A percentile compares a stretch with the other conserved stretches of the same genome.
Conservation (phyloP, 2,888 invertebrate genomes). For the Patella depressa region DNA sequence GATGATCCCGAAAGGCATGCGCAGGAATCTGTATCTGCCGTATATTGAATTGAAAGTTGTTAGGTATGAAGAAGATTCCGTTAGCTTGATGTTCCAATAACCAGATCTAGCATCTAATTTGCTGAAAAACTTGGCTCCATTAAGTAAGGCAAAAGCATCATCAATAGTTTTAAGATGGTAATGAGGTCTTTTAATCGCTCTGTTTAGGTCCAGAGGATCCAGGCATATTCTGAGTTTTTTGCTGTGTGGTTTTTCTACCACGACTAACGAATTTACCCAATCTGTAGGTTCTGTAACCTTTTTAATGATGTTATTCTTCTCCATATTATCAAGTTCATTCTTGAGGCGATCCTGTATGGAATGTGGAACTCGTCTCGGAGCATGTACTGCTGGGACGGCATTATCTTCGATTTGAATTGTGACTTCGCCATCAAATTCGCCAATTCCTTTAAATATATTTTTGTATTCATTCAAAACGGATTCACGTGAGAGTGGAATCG, state of each 20-base stretch:
- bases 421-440: background rate
- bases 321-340: background rate
- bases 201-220: conserved; percentile 38
- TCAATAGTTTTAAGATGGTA: conserved; percentile 28
- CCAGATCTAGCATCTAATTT: conserved; percentile 26
- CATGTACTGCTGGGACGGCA: conserved; percentile 4
- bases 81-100: conserved; percentile 24
- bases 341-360: background rate
- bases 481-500: background rate
- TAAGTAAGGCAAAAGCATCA: conserved; percentile 20
- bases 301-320: background rate
- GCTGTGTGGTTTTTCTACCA: conserved; percentile 2
- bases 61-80: conserved; percentile 13
- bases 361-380: conserved; percentile 4
- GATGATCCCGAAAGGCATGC: conserved; percentile 41
- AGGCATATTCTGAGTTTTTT: conserved; percentile 20
- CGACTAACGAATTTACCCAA: conserved; percentile 15
- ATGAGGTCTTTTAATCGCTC: conserved; percentile 36
- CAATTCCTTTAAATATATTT: background rate
- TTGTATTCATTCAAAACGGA: conserved; percentile 13
- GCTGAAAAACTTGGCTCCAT: conserved; percentile 23
- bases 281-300: background rate
- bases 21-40: conserved; percentile 35
- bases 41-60: conserved; percentile 15
- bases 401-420: background rate